Evolutionary conservation across 2,888 invertebrate species (phyloP), one percentile per base, ranked within the genome.

Genomic region (Octodonta nipae): DNA sequence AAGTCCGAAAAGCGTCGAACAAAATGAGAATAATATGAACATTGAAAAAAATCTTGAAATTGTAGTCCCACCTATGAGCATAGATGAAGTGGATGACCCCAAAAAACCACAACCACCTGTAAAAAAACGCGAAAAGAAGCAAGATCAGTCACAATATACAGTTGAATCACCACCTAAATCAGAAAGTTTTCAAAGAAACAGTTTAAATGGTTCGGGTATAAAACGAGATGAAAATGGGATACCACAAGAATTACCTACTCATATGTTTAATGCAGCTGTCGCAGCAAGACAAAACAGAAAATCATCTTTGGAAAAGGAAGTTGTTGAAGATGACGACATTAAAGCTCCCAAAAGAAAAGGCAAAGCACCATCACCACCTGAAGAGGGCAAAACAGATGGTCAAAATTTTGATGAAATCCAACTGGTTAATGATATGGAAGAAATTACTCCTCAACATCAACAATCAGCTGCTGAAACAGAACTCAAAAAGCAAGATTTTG

Each of bases 341-440:
- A 65, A 67, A 50, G 55, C 61, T 4, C 50, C 59, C 1, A 77
- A 73, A 46, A 77, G 73, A 53, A 81, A 82, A 56, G 74, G 79
- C 0, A 79, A 79, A 61, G 80, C 81, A 2, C 82, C 81, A 1
- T 72, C 73, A 0, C 80, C 78, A 1, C 80, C 80, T 3, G 48
- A 49, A 27, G 51, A 53, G 17, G 26, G 31, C 14, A 29, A 32
- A 30, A 34, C 33, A 12, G n/a, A 15, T 13, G 15, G 25, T 29
- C 14, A 69, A 69, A 69, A 20, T 68, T n/a, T n/a, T n/a, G n/a
- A 71, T 35, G 69, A 69, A 50, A 53, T 70, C 63, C 38, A 68
- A 63, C 16, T 56, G 58, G n/a, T 67, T 66, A 2, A 68, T 64
- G 37, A 68, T 65, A 37, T 66, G 50, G 50, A 68, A 60, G 38